Evolutionary conservation across 2,113 vertebrate species (phyloP).

Genomic region (Pseudois nayaur): DNA sequence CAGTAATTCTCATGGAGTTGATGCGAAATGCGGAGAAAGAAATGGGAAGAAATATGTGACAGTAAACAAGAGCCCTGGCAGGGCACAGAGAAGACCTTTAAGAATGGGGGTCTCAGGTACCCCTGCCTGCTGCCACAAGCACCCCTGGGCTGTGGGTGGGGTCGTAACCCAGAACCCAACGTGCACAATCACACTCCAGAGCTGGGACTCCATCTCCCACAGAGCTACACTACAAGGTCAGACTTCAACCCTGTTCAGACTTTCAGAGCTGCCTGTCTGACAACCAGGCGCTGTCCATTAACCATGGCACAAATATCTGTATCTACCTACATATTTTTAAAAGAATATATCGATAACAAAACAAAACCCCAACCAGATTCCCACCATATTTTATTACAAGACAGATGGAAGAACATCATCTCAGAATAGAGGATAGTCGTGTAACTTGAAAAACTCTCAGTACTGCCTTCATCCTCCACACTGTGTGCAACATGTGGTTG

Average conservation of each 20-base stretch:
- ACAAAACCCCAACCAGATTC: not conserved
- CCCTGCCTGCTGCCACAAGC: not conserved
- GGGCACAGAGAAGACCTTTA: not conserved
- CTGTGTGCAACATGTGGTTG: not conserved
- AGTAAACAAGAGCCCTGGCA: not conserved
- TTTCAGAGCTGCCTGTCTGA: not conserved
- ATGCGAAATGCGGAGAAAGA: not conserved
- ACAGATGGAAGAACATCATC: not conserved
- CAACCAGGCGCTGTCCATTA: not conserved
- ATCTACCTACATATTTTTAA: not conserved
- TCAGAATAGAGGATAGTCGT: not conserved
- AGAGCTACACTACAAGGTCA: not conserved
- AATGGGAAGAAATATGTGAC: not conserved
- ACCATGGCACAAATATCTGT: not conserved
- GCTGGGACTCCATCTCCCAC: not conserved
- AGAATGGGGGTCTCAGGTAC: rapidly evolving
- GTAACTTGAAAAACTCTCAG: not conserved
- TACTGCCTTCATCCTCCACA: not conserved
- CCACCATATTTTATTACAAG: not conserved
- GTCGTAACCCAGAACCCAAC: not conserved
- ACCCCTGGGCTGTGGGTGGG: not conserved
- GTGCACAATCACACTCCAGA: rapidly evolving
- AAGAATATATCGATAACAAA: not conserved
- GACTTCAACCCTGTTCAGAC: not conserved
- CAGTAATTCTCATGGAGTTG: not conserved